Evolutionary conservation across 2,113 vertebrate species (phyloP).

Genomic region (Polyodon spathula): DNA sequence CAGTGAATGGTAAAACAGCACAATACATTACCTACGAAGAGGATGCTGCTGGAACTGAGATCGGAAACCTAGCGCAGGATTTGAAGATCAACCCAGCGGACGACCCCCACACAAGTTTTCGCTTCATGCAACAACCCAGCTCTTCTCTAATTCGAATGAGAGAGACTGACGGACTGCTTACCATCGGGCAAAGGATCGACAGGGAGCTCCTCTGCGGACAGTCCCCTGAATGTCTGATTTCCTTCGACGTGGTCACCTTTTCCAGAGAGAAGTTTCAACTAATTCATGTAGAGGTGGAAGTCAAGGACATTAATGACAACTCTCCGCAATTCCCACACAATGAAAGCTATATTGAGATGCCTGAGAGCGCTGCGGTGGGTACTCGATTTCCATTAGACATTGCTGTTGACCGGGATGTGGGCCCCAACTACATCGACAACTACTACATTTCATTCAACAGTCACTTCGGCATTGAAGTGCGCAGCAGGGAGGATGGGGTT

Average conservation of each 20-base stretch:
- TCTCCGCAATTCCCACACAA: slow-evolving; percentile 40
- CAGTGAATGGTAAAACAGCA: slow-evolving; percentile 30
- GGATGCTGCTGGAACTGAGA: slow-evolving; percentile 40
- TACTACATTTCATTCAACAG: slow-evolving; percentile 48
- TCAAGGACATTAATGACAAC: slow-evolving; percentile 57
- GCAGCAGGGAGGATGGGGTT: slow-evolving; percentile 41
- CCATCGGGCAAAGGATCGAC: slow-evolving; percentile 47
- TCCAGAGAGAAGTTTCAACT: slow-evolving; percentile 58
- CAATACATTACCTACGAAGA: slow-evolving; percentile 54
- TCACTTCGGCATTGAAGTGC: slow-evolving; percentile 47
- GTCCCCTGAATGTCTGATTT: slow-evolving; percentile 44
- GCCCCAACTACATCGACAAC: slow-evolving; percentile 54
- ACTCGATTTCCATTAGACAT: slow-evolving; percentile 45
- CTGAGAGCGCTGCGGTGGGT: slow-evolving; percentile 43
- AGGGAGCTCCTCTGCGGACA: slow-evolving; percentile 52
- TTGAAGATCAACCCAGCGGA: slow-evolving; percentile 43
- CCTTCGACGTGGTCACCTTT: slow-evolving; percentile 56
- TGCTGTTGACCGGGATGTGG: slow-evolving; percentile 55
- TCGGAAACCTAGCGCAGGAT: slow-evolving; percentile 44
- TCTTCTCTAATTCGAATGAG: slow-evolving; percentile 46
- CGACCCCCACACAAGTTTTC: slow-evolving; percentile 40
- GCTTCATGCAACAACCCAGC: slow-evolving; percentile 49
- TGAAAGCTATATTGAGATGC: slow-evolving; percentile 44
- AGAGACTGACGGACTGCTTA: slow-evolving; percentile 52
- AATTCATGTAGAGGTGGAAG: slow-evolving; percentile 61